Evolutionary conservation across 2,888 invertebrate genomes (phyloP).

Genomic region (Habroteleia sp.): DNA sequence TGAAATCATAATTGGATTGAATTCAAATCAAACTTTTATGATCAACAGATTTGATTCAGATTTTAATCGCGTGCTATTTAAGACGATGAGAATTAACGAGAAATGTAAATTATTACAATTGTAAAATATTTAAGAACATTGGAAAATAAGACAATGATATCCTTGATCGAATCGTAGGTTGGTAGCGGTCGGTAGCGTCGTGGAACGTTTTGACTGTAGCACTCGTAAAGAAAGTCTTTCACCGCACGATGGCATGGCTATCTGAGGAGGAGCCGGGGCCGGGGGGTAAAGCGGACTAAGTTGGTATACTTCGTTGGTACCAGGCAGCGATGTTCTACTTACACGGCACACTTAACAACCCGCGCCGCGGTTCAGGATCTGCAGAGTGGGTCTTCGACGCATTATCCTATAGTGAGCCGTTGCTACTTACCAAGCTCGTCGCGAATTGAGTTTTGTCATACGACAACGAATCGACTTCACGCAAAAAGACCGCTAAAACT

Average conservation of each 20-base stretch:
- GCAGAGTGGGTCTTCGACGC: constrained; percentile 64
- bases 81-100: constrained; percentile 38
- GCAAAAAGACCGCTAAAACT: constrained; percentile 32
- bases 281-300: constrained; percentile 74
- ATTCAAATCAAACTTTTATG: neutral
- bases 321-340: constrained; percentile 81
- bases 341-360: constrained; percentile 79
- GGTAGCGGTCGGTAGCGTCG: constrained; percentile 62
- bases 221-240: constrained; percentile 80
- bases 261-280: constrained; percentile 58
- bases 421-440: constrained; percentile 55
- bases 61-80: constrained; percentile 39
- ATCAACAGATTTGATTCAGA: constrained; percentile 4
- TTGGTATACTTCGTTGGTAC: constrained; percentile 79
- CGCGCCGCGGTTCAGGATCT: constrained; percentile 68
- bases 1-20: too few relatives aligned
- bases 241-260: constrained; percentile 69
- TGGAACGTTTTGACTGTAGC: constrained; percentile 65
- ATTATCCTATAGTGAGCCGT: constrained; percentile 61
- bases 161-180: constrained; percentile 63
- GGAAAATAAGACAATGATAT: constrained; percentile 62
- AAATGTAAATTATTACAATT: constrained; percentile 44
- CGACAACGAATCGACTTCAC: constrained; percentile 22
- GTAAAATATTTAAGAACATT: constrained; percentile 42
- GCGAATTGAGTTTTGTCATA: constrained; percentile 55